These are phyloP conservation scores for Chelon auratus DNA, from an alignment of 2,797 vertebrate genomes.

Conservation along the genomic window DNA sequence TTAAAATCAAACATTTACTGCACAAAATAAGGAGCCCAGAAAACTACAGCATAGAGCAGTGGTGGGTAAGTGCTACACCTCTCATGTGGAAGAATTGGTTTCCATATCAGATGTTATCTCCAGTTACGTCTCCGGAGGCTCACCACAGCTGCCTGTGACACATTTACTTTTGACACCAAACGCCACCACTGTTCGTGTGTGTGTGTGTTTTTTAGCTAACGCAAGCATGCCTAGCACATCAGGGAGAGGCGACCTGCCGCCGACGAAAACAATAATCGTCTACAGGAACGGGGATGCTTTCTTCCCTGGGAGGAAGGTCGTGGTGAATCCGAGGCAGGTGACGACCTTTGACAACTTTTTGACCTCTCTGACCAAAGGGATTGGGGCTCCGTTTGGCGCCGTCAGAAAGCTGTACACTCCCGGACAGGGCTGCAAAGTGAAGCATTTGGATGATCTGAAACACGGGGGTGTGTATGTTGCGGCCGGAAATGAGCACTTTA, in stretches of 20 bases:
- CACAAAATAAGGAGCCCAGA: background rate
- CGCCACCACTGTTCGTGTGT: background rate
- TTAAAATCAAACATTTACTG: slow-evolving; percentile 8
- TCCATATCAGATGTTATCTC: slow-evolving; percentile 63
- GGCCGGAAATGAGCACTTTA: slow-evolving; percentile 83
- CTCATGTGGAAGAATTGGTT: slow-evolving; percentile 47
- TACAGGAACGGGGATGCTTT: slow-evolving; percentile 85
- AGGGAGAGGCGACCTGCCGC: slow-evolving; percentile 38
- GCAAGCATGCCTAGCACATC: slow-evolving; percentile 34
- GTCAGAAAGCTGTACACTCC: slow-evolving; percentile 83
- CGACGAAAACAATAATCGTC: slow-evolving; percentile 78
- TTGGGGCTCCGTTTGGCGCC: slow-evolving; percentile 80
- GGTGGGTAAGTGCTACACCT: slow-evolving; percentile 39
- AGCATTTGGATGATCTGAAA: slow-evolving; percentile 71
- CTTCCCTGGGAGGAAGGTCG: slow-evolving; percentile 79
- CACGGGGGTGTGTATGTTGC: slow-evolving; percentile 82
- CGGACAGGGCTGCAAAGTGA: slow-evolving; percentile 71
- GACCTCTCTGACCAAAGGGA: slow-evolving; percentile 69
- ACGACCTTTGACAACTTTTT: slow-evolving; percentile 83
- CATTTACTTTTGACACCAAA: slow-evolving; percentile 34
- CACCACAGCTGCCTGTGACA: slow-evolving; percentile 1
- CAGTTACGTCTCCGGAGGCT: slow-evolving; percentile 50
- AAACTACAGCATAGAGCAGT: background rate
- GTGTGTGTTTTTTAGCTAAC: no score
- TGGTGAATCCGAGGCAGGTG: slow-evolving; percentile 76